Base-by-base conservation (phyloP, 2,797 vertebrate species). In the Linurgus olivaceus region DNA sequence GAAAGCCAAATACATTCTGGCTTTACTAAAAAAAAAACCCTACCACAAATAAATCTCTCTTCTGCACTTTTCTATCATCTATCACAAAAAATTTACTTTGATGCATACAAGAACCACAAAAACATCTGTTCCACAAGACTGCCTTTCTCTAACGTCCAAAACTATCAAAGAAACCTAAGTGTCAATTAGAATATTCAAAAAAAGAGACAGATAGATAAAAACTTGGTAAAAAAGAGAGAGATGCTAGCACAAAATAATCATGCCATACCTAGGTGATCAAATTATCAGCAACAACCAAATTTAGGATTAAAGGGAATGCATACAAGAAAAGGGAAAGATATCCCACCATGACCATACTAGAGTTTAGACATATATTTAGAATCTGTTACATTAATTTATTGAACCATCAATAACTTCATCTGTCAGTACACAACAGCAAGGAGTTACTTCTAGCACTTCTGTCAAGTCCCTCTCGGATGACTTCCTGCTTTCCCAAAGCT, bases 311-410 rank as follows among this genome's bases (percentile, higher is more conserved):
- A 47, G 24, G 6, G 16, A 84, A 77, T 3, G 5, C 38, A 66
- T n/a, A 35, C 6, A 57, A 51, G 25, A 61, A 88, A 67, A 77
- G 17, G 10, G 11, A 68, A 76, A 42, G 29, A 26, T 11, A 57
- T 7, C 21, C 52, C 65, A 83, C 19, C 17, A 42, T 14, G 21
- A 73, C 55, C 48, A 70, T 74, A 58, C 14, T 4, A 12, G 59
- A 88, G 10, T 47, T 86, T 26, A 72, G 33, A 67, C 2, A 13
- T 11, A 1, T 12, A 61, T 23, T 6, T 11, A n/a, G 12, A 72
- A 45, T n/a, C 26, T 79, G 31, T 37, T 58, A 50, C 0, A 57
- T 1, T n/a, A 40, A 26, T 10, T 57, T 63, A 75, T 0, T n/a
- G 50, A 68, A 74, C 31, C 31, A 76, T 18, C 61, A 50, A 10